phyloP scores from a whole-genome alignment of 2,888 invertebrate genomes.

The Drosophila nr. perissopoda region DNA sequence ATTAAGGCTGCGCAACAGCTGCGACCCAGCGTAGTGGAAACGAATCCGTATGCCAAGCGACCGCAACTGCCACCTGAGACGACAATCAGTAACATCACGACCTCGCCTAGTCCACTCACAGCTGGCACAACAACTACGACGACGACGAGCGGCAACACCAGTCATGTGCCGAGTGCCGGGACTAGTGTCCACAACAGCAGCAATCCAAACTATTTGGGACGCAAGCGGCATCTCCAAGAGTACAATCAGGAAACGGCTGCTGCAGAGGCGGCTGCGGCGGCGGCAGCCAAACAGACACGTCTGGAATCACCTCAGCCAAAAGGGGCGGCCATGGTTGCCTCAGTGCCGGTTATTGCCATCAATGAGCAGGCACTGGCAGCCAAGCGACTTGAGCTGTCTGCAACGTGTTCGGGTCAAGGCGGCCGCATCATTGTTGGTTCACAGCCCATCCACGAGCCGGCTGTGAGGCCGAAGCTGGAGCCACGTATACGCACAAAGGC shows the following conservation, averaged over 20 bases:
- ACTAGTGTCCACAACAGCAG: conserved; percentile 56
- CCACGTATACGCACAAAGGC: conserved; percentile 92
- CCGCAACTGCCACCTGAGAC: conserved; percentile 70
- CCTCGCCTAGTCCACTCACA: conserved; percentile 10
- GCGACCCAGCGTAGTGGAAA: conserved; percentile 81
- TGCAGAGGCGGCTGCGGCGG: conserved; percentile 50
- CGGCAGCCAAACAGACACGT: conserved; percentile 64
- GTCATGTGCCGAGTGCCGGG: not conserved
- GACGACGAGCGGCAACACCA: conserved; percentile 1
- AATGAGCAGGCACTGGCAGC: conserved; percentile 67
- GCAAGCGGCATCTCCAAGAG: conserved; percentile 81
- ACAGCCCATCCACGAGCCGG: conserved; percentile 16
- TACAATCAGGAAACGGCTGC: conserved; percentile 66
- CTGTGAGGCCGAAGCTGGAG: conserved; percentile 59
- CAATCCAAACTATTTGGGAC: conserved; percentile 78
- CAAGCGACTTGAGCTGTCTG: conserved; percentile 33
- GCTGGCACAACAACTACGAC: conserved; percentile 11
- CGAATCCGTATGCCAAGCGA: conserved; percentile 78
- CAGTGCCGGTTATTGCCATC: conserved; percentile 69
- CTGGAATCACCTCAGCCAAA: conserved; percentile 26
- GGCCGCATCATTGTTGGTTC: conserved; percentile 25
- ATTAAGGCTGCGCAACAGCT: conserved; percentile 73
- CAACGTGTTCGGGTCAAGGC: not conserved
- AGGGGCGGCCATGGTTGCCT: conserved; percentile 5
- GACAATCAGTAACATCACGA: conserved; percentile 57